Evolutionary conservation across 2,113 vertebrate species (phyloP).

Genomic region (Alligator sinensis): DNA sequence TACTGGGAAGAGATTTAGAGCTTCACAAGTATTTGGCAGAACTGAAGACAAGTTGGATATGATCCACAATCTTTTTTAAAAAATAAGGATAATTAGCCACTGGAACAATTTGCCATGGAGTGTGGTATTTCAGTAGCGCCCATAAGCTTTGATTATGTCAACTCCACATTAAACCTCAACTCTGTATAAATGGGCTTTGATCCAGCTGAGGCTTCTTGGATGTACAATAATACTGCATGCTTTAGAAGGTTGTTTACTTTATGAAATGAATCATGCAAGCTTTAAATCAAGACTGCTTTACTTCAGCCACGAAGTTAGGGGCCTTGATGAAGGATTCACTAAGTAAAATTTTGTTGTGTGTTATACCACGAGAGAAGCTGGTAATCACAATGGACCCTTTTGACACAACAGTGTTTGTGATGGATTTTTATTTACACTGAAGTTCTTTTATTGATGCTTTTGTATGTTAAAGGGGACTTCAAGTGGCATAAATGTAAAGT

Average conservation of each 20-base stretch:
- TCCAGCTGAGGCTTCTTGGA: not conserved
- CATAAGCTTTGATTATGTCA: not conserved
- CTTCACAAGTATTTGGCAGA: not conserved
- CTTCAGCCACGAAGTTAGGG: not conserved
- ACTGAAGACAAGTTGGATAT: not conserved
- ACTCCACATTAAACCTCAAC: not conserved
- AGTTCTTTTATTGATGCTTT: not conserved
- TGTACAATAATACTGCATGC: not conserved
- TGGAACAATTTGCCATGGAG: not conserved
- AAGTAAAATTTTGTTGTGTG: not conserved
- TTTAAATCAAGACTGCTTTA: not conserved
- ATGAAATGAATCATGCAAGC: not conserved
- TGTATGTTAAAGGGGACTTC: not conserved
- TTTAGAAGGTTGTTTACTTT: not conserved
- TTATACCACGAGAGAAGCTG: not conserved
- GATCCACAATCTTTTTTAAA: not conserved
- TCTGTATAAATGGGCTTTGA: not conserved
- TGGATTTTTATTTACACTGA: not conserved
- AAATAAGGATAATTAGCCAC: not conserved
- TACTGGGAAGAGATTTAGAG: not conserved
- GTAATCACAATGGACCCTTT: not conserved
- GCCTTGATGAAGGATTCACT: not conserved
- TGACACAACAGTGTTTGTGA: not conserved
- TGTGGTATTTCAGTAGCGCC: not conserved
- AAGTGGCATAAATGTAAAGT: not conserved